Evolutionary conservation across 2,888 invertebrate species (phyloP), one percentile per base, ranked within the genome.

Genomic region (Terebella lapidaria): DNA sequence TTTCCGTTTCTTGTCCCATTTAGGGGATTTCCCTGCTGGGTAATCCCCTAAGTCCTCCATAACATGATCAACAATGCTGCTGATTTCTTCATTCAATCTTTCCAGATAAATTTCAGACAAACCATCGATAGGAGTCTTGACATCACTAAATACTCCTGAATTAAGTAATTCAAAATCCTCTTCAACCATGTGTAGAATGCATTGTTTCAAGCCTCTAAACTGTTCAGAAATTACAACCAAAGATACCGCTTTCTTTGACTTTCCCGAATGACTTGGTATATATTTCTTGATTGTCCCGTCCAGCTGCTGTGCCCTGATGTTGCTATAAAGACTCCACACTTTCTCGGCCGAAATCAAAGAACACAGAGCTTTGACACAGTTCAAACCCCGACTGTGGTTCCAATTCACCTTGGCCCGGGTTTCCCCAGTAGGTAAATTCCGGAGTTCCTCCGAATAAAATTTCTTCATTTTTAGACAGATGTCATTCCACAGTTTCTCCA

Each of bases 41-140:
- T n/a, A 22, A 5, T 26, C 15, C 18, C 15, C 25, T 22, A 75
- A 67, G 27, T 75, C 75, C 60, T 75, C 74, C 58, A 71, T 72
- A 20, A 77, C 70, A 54, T 72, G 71, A 47, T 76, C 75, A 18
- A 74, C 68, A 2, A 76, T 62, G 1, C 70, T 64, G 0, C 74
- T 70, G 69, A 77, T 71, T 57, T 76, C 75, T 58, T 77, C 77
- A 2, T 73, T 71, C 49, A 71, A 72, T 56, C 72, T 75, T 52
- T 77, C 76, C 42, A 75, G 67, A 61, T 76, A 77, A 26, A 74
- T 69, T 26, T 75, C 74, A 60, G 73, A 73, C 49, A 77, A 68
- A 3, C 73, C 73, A 47, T 71, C 65, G 54, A 74, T 72, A 4
- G 74, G 70, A 26, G 66, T 70, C 18, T 72, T 67, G 22, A 72